Base-by-base conservation (phyloP, 2,797 vertebrate genomes). In the Ctenochaetus hawaiiensis region DNA sequence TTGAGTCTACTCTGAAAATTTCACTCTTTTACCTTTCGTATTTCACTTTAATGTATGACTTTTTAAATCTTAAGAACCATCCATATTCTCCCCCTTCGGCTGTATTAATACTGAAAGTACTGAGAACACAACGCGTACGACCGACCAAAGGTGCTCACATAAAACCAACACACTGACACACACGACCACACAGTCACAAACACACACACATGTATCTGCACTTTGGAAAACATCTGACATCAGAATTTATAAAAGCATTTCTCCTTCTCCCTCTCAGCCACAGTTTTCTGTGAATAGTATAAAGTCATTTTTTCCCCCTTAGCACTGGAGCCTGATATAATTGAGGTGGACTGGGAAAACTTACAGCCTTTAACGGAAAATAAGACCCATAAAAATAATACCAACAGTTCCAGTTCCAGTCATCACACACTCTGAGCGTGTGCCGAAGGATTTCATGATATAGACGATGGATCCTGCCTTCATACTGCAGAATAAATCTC, bases 141-240 rank as follows among this genome's bases (percentile, higher is more conserved):
- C 37, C 54, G 61, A 63, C 41, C 39, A 47, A 66, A 59, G 7
- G 5, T 68, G 49, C 71, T 68, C 43, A 65, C 71, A 71, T 56
- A 57, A 57, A 63, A 77, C 60, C 17, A 67, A 37, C 65, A 51
- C 13, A 58, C 59, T 47, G 54, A 22, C 30, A 48, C n/a, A 60
- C 53, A 53, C 51, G 43, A 52, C 39, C 62, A 26, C 20, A 49
- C n/a, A 34, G 49, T 39, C 76, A 67, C 44, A 61, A 58, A 70
- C 48, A 74, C 48, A 81, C 78, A 78, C 56, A 73, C 85, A 67
- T 0, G 9, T 23, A 78, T 58, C 58, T 58, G 68, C 72, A 60
- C 89, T 88, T 86, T 90, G 93, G 93, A 94, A 94, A 94, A 93
- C 81, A 89, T 92, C 87, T 93, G 94, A 94, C 94, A 93, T 93